Evolutionary conservation across 2,888 invertebrate species (phyloP), one percentile per base, ranked within the genome.

Genomic region (Leptarthrus brevirostris): DNA sequence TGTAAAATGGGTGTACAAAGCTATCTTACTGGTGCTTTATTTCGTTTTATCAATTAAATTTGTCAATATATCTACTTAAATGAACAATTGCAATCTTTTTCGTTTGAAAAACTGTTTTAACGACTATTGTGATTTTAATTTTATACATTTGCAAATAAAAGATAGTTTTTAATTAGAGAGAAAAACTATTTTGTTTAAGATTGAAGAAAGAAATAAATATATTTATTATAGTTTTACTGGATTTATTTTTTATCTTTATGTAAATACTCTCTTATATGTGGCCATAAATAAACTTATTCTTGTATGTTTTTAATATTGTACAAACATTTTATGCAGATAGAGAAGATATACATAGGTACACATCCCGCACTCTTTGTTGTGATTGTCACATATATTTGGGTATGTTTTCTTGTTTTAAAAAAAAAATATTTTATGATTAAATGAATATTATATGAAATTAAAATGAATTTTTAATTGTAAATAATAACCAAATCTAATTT

Each of bases 111-210:
- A 58, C 36, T 5, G 20, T 40, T 6, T 40, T 40, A 58, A 18
- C 58, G 58, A 58, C 58, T 36, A 58, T 58, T 58, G 58, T 58
- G 58, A 58, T 58, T 58, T 58, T 58, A 20, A 58, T 58, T 58
- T 36, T 58, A 58, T 34, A 58, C 58, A 16, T 58, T 58, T 58
- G 36, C 58, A 58, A 58, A 10, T 18, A 20, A 58, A 58, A 14
- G 34, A 18, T 56, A 16, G 16, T 58, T 18, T 58, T 34, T 20
- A 30, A 18, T 34, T 20, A 36, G 18, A 30, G 58, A 40, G n/a
- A 1, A 40, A 30, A 40, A 40, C 12, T 40, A 40, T 40, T 40
- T 40, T 40, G 40, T 40, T 40, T 40, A 40, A 40, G 40, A 40
- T 40, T 36, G 20, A 36, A 58, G 36, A 10, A 58, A n/a, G 8